A percentile compares a stretch with the other conserved stretches of the same genome.
Conservation (phyloP, 2,797 vertebrate species). For the Chelmon rostratus region DNA sequence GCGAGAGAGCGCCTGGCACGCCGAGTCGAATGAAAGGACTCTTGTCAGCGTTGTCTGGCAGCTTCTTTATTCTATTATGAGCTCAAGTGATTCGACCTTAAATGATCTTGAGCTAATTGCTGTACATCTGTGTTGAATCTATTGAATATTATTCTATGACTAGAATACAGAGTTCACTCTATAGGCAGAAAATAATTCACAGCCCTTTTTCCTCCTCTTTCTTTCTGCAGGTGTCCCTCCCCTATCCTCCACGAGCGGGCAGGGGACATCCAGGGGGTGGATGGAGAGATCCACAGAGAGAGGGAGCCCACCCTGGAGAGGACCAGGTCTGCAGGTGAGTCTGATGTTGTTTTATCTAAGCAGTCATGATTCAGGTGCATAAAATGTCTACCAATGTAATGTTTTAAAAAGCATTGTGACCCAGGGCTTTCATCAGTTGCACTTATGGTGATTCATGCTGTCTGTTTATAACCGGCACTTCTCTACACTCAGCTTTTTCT, state of each 20-base stretch:
- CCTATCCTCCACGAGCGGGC: slow-evolving; percentile 91
- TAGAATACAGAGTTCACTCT: slow-evolving; percentile 44
- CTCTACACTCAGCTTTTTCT: not conserved
- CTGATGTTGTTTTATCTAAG: not conserved
- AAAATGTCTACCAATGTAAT: not conserved
- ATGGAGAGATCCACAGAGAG: slow-evolving; percentile 90
- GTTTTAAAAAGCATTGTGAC: not conserved
- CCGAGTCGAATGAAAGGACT: slow-evolving; percentile 61
- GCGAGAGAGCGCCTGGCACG: slow-evolving; percentile 47
- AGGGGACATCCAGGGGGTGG: slow-evolving; percentile 84
- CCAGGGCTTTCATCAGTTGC: not conserved
- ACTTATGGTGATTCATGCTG: not conserved
- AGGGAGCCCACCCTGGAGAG: slow-evolving; percentile 91
- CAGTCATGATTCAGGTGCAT: slow-evolving; percentile 1
- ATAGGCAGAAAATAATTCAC: slow-evolving; percentile 34
- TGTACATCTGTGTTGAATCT: slow-evolving; percentile 55
- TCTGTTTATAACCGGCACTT: not conserved
- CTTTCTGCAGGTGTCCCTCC: slow-evolving; percentile 90
- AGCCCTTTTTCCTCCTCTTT: slow-evolving; percentile 9
- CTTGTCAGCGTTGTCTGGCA: slow-evolving; percentile 60
- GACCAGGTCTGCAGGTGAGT: slow-evolving; percentile 86
- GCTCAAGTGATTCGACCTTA: slow-evolving; percentile 73
- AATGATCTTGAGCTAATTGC: slow-evolving; percentile 73
- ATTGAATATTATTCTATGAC: slow-evolving; percentile 44
- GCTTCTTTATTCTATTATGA: slow-evolving; percentile 71